Evolutionary conservation across 2,113 vertebrate species (phyloP).

Genomic region (Chaetodon trifascialis): DNA sequence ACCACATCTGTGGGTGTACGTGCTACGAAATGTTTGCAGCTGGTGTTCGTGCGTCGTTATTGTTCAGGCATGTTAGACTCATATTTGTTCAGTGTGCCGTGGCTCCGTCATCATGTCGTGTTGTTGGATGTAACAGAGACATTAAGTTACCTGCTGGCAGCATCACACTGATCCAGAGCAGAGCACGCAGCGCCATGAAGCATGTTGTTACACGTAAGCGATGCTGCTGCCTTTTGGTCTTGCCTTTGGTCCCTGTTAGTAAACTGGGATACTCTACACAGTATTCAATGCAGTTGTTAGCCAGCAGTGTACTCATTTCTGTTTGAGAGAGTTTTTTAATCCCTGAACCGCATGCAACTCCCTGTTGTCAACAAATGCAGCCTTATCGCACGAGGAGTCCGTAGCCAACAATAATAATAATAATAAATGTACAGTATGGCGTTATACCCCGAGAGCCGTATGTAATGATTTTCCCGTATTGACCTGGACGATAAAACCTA

Average conservation of each 20-base stretch:
- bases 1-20: accelerated
- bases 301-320: too few relatives aligned
- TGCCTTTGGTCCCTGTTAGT: not conserved
- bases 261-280: not conserved
- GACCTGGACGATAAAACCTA: too few relatives aligned
- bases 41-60: accelerated
- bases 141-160: not conserved
- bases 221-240: too few relatives aligned
- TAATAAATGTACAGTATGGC: too few relatives aligned
- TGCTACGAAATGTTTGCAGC: not conserved
- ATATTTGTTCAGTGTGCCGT: accelerated
- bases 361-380: too few relatives aligned
- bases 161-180: not conserved
- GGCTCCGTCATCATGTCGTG: accelerated
- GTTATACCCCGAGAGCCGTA: too few relatives aligned
- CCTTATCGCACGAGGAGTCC: too few relatives aligned
- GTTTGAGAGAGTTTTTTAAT: not conserved
- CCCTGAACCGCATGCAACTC: too few relatives aligned
- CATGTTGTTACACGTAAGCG: too few relatives aligned
- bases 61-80: not conserved
- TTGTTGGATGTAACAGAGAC: not conserved
- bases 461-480: too few relatives aligned
- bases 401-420: too few relatives aligned
- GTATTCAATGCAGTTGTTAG: not conserved
- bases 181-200: not conserved